These are phyloP conservation scores for Diadumene lineata DNA, from an alignment of 92 coral and sea anemone genomes.

Conservation along the genomic window DNA sequence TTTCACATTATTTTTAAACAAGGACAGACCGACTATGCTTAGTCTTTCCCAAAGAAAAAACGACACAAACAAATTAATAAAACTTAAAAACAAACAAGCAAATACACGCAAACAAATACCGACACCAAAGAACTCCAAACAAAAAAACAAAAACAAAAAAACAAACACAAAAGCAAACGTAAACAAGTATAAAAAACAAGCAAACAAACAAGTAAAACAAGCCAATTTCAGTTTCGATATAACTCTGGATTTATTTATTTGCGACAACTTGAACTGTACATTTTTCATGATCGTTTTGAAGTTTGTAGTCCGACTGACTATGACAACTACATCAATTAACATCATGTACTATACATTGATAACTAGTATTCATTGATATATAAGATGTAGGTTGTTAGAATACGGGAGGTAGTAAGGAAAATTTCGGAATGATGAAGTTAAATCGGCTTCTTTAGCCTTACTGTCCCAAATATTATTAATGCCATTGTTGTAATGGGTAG, in stretches of 20 bases:
- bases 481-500: background rate
- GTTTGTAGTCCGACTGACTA: too few species aligned
- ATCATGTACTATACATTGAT: background rate
- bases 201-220: background rate
- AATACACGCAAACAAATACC: too few species aligned
- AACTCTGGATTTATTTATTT: background rate
- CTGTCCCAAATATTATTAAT: background rate
- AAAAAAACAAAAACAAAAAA: too few species aligned
- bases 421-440: background rate
- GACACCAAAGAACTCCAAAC: too few species aligned
- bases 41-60: too few species aligned
- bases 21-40: too few species aligned
- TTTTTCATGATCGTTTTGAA: too few species aligned
- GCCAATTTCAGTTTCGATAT: background rate
- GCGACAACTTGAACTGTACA: background rate
- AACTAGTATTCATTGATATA: background rate
- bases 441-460: background rate
- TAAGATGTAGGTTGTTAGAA: background rate
- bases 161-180: background rate
- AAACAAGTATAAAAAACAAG: too few species aligned
- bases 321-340: too few species aligned
- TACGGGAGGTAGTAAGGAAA: background rate
- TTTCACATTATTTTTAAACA: too few species aligned
- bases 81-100: too few species aligned
- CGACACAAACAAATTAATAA: too few species aligned